Conservation (phyloP, 2,113 vertebrate species). For the Chaetura pelagica region DNA sequence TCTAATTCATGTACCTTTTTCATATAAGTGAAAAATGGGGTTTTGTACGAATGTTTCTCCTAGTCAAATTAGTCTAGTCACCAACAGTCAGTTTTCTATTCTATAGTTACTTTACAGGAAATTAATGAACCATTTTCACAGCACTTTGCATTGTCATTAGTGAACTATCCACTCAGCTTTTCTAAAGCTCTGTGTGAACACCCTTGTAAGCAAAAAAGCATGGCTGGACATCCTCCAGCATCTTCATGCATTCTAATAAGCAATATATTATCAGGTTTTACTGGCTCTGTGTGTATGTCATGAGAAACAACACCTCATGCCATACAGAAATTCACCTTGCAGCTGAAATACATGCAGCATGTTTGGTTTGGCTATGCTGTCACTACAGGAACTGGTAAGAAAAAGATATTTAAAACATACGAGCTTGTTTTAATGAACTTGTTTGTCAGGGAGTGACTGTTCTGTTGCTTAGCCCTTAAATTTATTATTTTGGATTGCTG, state of each 20-base stretch:
- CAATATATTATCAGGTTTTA: background rate
- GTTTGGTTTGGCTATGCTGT: background rate
- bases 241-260: background rate
- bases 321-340: background rate
- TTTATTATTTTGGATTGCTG: background rate
- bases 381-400: background rate
- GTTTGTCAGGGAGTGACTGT: background rate
- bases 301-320: accelerated
- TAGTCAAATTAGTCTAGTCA: background rate
- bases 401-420: background rate
- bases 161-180: background rate
- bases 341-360: accelerated
- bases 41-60: background rate
- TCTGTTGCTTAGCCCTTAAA: background rate
- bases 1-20: background rate
- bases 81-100: background rate
- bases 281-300: background rate
- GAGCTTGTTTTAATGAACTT: background rate
- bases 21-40: accelerated
- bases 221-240: background rate
- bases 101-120: background rate
- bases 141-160: background rate
- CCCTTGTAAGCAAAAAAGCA: background rate
- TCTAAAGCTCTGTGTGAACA: background rate
- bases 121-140: conserved; percentile 2